Evolutionary conservation across 2,113 vertebrate genomes (phyloP).

Genomic region (Condylura cristata): DNA sequence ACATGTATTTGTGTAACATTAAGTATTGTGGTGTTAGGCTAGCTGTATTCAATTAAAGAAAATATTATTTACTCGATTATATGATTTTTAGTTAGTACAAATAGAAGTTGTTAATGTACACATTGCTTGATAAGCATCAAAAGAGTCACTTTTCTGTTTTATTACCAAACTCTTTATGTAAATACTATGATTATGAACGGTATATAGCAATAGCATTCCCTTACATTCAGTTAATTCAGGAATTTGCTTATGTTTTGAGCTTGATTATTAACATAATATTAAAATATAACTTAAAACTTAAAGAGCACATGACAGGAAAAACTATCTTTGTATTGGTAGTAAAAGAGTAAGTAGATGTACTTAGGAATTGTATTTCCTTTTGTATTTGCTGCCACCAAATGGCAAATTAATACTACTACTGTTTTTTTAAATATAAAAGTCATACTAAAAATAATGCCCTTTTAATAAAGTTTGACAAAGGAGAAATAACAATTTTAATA

Average conservation of each 20-base stretch:
- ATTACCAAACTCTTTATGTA: neutral
- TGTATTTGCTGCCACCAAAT: constrained; percentile 69
- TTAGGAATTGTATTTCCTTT: constrained; percentile 33
- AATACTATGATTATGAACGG: neutral
- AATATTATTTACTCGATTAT: constrained; percentile 13
- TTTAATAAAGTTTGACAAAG: constrained; percentile 29
- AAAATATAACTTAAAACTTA: neutral
- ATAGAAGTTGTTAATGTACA: neutral
- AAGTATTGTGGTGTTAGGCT: neutral
- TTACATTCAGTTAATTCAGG: neutral
- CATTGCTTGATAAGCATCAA: neutral
- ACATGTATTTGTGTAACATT: neutral
- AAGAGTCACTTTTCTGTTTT: neutral
- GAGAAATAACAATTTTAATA: neutral
- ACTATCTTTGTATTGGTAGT: constrained; percentile 26
- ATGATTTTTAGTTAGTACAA: neutral
- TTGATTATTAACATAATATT: constrained; percentile 5
- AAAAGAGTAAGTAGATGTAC: neutral
- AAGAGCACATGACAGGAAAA: neutral
- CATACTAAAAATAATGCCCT: neutral
- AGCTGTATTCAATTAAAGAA: constrained; percentile 34
- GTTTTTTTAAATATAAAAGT: neutral
- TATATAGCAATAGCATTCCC: too few species aligned
- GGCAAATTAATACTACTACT: constrained; percentile 46
- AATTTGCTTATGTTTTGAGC: neutral